These are phyloP conservation scores for Phrynosoma platyrhinos DNA, from an alignment of 2,113 vertebrate species.

Conservation along the genomic window DNA sequence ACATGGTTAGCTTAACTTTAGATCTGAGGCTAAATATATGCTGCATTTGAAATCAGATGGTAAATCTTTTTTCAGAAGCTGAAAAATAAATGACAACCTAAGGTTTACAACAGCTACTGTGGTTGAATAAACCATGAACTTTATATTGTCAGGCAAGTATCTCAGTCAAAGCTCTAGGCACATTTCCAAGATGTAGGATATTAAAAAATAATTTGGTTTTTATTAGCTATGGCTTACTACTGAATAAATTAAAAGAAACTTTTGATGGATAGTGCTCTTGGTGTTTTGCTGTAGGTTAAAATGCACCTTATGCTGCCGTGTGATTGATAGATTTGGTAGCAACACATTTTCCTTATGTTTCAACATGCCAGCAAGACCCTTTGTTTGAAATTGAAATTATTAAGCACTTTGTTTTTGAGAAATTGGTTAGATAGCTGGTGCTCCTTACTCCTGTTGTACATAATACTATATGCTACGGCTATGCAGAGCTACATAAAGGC, in stretches of 20 bases:
- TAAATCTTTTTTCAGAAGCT: constrained; percentile 64
- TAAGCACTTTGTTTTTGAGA: constrained; percentile 15
- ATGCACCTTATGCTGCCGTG: neutral
- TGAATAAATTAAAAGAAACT: constrained; percentile 66
- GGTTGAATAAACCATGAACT: constrained; percentile 71
- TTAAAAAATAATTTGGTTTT: constrained; percentile 67
- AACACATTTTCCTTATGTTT: constrained; percentile 9
- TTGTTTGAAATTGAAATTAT: constrained; percentile 45
- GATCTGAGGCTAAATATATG: constrained; percentile 53
- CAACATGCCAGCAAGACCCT: constrained; percentile 9
- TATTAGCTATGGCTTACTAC: constrained; percentile 54
- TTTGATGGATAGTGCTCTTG: constrained; percentile 46
- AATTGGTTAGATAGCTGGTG: neutral
- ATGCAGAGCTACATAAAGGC: neutral
- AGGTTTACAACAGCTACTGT: constrained; percentile 60
- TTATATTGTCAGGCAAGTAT: constrained; percentile 59
- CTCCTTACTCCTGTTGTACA: neutral
- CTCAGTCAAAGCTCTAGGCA: constrained; percentile 52
- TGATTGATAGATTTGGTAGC: constrained; percentile 16
- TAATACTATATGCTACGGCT: neutral
- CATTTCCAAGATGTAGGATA: constrained; percentile 54
- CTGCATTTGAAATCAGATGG: constrained; percentile 59
- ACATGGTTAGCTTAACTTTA: constrained; percentile 43
- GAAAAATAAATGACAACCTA: constrained; percentile 63
- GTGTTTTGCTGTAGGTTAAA: constrained; percentile 56